phyloP scores from a whole-genome alignment of 1,140 invertebrate genomes.

The Ooceraea biroi region DNA sequence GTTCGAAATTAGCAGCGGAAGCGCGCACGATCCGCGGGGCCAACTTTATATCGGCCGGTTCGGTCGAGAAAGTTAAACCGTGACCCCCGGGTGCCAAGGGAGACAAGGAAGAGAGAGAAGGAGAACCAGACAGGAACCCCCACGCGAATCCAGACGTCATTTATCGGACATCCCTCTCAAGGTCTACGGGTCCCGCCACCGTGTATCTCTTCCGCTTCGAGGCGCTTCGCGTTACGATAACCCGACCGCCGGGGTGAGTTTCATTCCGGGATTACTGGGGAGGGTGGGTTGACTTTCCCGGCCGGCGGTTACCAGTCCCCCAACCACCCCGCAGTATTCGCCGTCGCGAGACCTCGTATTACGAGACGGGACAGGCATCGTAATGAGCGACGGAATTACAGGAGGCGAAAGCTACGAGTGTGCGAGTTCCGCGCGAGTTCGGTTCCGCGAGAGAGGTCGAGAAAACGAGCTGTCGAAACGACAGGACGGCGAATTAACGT shows the following conservation, averaged over 20 bases:
- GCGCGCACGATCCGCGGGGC: constrained; percentile 12
- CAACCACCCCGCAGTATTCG: too few species aligned
- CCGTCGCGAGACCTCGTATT: constrained; percentile 67
- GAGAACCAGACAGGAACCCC: too few species aligned
- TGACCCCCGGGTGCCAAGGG: constrained; percentile 41
- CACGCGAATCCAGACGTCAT: constrained; percentile 70
- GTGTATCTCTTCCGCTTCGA: constrained; percentile 80
- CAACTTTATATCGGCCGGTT: constrained; percentile 52
- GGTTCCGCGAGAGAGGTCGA: neutral
- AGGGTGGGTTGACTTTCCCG: neutral
- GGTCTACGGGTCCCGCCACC: constrained; percentile 67
- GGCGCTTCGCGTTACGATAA: constrained; percentile 75
- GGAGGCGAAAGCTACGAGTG: constrained; percentile 17
- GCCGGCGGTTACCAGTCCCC: too few species aligned
- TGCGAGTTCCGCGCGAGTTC: neutral
- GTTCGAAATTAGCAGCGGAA: constrained; percentile 52
- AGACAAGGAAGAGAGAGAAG: constrained; percentile 15
- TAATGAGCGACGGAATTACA: constrained; percentile 75
- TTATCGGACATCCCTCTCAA: constrained; percentile 73
- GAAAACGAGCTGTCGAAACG: neutral
- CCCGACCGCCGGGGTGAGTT: constrained; percentile 75
- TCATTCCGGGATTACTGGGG: constrained; percentile 81
- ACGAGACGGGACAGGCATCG: constrained; percentile 72
- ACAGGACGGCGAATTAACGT: neutral
- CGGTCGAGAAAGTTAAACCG: constrained; percentile 43